phyloP scores from a whole-genome alignment of 2,113 vertebrate genomes.

The Anhinga rufa region DNA sequence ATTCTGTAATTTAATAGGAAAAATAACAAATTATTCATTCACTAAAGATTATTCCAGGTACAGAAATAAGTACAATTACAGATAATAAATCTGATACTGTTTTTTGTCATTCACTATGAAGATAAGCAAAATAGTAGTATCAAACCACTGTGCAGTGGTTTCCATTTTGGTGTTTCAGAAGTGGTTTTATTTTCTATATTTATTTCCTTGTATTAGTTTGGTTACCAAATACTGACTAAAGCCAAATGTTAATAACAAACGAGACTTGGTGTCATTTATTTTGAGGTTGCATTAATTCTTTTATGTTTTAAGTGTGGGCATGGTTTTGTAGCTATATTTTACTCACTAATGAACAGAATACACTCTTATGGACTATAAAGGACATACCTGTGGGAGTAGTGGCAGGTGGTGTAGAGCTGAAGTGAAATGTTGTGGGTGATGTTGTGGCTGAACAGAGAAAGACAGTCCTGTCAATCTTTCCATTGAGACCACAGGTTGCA shows the following conservation, averaged over 20 bases:
- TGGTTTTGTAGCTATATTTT: not conserved
- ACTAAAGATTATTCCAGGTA: not conserved
- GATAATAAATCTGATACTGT: not conserved
- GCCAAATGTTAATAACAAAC: not conserved
- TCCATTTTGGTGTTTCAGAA: not conserved
- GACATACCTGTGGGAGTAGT: constrained; percentile 40
- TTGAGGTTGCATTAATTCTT: not conserved
- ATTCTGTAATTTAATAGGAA: not conserved
- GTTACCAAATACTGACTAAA: not conserved
- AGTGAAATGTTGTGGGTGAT: constrained; percentile 55
- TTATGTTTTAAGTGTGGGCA: not conserved
- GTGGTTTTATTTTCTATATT: not conserved
- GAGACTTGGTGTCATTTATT: not conserved
- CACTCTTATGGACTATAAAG: not conserved
- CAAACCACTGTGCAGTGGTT: not conserved
- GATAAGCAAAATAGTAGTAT: not conserved
- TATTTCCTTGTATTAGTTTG: not conserved
- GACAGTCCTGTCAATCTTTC: constrained; percentile 65
- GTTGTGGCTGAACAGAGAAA: constrained; percentile 33
- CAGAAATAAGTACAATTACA: not conserved
- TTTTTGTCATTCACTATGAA: not conserved
- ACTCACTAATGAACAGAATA: not conserved
- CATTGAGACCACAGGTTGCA: constrained; percentile 76
- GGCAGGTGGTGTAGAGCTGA: constrained; percentile 47
- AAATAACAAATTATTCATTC: not conserved